Conservation (phyloP, 2,797 vertebrate species). For the Karalla daura region DNA sequence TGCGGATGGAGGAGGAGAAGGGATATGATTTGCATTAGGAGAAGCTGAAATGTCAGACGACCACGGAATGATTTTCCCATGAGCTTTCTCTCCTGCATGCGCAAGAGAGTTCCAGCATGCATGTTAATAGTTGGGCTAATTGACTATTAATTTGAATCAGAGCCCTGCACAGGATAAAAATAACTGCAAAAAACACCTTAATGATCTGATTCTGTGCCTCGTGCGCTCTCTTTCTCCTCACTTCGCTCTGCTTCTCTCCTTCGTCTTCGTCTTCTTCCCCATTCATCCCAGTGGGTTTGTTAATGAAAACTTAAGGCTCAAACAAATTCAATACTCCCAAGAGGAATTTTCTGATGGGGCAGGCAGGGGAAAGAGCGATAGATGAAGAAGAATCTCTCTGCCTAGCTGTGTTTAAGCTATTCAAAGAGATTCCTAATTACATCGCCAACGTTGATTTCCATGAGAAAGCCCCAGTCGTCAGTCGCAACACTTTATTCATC, state of each 20-base stretch:
- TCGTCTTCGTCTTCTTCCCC: slow-evolving; percentile 2
- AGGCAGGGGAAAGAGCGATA: slow-evolving; percentile 30
- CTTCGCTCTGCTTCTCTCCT: slow-evolving; percentile 12
- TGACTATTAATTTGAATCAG: slow-evolving; percentile 75
- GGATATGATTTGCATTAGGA: slow-evolving; percentile 43
- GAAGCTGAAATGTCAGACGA: slow-evolving; percentile 55
- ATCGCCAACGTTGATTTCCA: slow-evolving; percentile 70
- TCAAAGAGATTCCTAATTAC: slow-evolving; percentile 77
- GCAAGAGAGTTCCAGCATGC: slow-evolving; percentile 17
- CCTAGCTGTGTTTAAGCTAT: slow-evolving; percentile 72
- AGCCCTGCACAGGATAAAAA: slow-evolving; percentile 61
- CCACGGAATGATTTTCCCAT: slow-evolving; percentile 25
- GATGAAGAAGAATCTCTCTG: slow-evolving; percentile 51
- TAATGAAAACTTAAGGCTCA: slow-evolving; percentile 69
- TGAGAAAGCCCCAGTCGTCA: slow-evolving; percentile 75
- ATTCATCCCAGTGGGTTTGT: slow-evolving; percentile 61
- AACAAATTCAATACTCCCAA: slow-evolving; percentile 60
- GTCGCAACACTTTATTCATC: slow-evolving; percentile 78
- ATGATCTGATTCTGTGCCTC: slow-evolving; percentile 66
- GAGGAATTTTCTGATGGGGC: slow-evolving; percentile 50
- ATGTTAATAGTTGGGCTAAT: slow-evolving; percentile 68
- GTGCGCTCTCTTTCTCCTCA: slow-evolving; percentile 21
- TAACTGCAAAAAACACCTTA: slow-evolving; percentile 62
- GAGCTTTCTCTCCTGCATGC: slow-evolving; percentile 4
- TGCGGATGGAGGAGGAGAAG: not conserved